Conservation (phyloP, 2,888 invertebrate species). For the Idaea dimidiata region DNA sequence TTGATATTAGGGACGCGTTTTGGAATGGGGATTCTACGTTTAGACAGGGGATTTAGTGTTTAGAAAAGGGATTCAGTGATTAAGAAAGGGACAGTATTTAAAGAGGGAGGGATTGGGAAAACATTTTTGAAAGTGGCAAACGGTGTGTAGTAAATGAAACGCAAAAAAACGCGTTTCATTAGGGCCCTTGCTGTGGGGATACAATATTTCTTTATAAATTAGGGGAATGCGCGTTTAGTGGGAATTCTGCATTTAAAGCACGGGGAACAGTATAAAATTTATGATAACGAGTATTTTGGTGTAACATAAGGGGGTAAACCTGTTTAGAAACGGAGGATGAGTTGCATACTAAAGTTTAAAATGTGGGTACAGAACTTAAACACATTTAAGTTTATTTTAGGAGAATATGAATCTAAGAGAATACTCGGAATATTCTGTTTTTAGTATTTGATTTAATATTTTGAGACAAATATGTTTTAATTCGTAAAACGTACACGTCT, state of each 20-base stretch:
- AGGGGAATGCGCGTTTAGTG: background rate
- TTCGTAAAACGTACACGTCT: background rate
- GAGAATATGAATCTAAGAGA: background rate
- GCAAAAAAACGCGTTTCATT: too few relatives aligned
- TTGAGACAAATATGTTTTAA: slow-evolving; percentile 1
- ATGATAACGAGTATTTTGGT: background rate
- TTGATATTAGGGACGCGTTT: background rate
- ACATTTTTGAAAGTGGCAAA: too few relatives aligned
- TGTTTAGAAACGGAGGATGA: background rate
- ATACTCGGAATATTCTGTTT: too few relatives aligned
- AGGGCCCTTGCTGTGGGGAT: too few relatives aligned
- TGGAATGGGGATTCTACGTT: background rate
- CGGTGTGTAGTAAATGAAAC: too few relatives aligned
- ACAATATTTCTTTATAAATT: background rate
- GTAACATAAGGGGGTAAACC: background rate
- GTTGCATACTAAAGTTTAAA: background rate
- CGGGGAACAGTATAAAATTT: background rate
- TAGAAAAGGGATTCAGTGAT: too few relatives aligned
- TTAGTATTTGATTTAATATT: background rate
- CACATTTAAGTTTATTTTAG: background rate
- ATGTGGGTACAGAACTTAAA: background rate
- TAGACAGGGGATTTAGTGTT: background rate
- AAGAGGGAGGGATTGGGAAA: too few relatives aligned
- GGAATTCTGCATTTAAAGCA: background rate
- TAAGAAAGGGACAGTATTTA: too few relatives aligned